phyloP scores from a whole-genome alignment of 2,888 invertebrate genomes.

The Celastrina argiolus region DNA sequence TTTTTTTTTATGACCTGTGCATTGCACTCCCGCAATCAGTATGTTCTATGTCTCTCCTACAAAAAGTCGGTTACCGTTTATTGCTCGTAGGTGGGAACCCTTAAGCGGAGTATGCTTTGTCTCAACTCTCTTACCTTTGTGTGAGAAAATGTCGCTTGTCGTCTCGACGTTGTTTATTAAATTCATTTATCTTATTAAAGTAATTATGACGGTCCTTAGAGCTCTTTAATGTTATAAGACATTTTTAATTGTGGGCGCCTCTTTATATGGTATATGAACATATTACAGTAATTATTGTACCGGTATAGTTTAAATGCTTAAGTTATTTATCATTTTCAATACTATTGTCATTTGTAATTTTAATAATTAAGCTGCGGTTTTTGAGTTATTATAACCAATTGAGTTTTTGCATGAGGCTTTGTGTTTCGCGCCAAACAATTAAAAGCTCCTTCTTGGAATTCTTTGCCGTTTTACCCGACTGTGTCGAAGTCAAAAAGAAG shows the following conservation, averaged over 20 bases:
- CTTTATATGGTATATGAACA: conserved; percentile 8
- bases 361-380: background rate
- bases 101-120: conserved; percentile 1
- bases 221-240: conserved; percentile 13
- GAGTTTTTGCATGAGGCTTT: background rate
- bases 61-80: no score
- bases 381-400: background rate
- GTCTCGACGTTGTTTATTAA: conserved; percentile 13
- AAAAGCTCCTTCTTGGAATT: background rate
- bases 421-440: background rate
- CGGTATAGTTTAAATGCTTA: background rate
- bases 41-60: no score
- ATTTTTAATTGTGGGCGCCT: conserved; percentile 14
- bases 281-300: conserved; percentile 4
- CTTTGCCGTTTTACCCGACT: no score
- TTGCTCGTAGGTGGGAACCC: no score
- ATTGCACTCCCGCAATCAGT: no score
- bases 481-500: no score
- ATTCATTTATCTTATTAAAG: conserved; percentile 21
- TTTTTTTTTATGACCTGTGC: no score
- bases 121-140: background rate
- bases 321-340: conserved; percentile 5
- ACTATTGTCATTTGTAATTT: conserved; percentile 6
- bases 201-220: conserved; percentile 16
- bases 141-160: conserved; percentile 19